These are phyloP conservation scores for Tetramorium bicarinatum DNA, from an alignment of 2,888 invertebrate genomes.

Conservation along the genomic window DNA sequence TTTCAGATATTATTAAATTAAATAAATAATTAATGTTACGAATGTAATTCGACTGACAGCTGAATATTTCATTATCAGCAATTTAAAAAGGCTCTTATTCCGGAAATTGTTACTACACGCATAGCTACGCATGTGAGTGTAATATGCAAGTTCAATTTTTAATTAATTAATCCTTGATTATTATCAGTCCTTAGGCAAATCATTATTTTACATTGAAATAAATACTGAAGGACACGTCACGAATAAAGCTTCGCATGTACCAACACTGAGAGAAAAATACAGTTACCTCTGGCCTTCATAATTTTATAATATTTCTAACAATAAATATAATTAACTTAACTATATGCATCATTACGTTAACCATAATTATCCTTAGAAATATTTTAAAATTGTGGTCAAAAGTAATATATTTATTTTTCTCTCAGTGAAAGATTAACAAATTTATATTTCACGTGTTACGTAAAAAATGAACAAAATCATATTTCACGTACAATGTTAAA, in stretches of 20 bases:
- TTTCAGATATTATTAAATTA: conserved; percentile 27
- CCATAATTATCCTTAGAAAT: too few relatives aligned
- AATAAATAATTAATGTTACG: conserved; percentile 35
- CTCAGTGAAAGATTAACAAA: not conserved
- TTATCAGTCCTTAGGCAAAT: not conserved
- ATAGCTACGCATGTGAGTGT: not conserved
- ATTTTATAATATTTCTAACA: too few relatives aligned
- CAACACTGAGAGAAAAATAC: too few relatives aligned
- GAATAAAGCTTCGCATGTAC: not conserved
- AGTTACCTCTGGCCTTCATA: too few relatives aligned
- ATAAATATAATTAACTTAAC: too few relatives aligned
- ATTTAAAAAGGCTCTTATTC: conserved; percentile 18
- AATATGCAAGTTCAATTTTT: not conserved
- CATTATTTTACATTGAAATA: not conserved
- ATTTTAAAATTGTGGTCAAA: too few relatives aligned
- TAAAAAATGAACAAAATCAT: not conserved
- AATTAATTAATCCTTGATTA: conserved; percentile 4
- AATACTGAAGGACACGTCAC: not conserved
- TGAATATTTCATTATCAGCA: not conserved
- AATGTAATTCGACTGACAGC: conserved; percentile 4
- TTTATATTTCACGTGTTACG: conserved; percentile 1
- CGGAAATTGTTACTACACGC: not conserved
- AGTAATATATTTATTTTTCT: too few relatives aligned
- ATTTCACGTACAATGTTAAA: not conserved
- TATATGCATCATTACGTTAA: too few relatives aligned